Base-by-base conservation (phyloP, 2,797 vertebrate species). In the Siniperca obscura region DNA sequence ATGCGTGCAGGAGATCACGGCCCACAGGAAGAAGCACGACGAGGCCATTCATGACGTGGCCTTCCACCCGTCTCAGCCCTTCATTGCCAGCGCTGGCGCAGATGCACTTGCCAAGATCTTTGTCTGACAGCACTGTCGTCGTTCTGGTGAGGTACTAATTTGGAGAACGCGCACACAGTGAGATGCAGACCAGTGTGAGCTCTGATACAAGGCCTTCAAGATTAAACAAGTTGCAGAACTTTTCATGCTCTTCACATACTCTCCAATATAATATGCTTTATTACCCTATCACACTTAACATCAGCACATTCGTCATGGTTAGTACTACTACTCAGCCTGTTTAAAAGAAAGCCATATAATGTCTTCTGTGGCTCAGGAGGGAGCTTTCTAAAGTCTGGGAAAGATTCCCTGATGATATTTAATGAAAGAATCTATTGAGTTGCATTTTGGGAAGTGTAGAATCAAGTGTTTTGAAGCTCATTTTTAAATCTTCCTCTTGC, bases 41-140 rank as follows among this genome's bases (percentile, higher is more conserved):
- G 97, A 98, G 94, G 97, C 97, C 90, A 97, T 98, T 83, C 97
- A 97, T 2, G 97, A 97, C 0, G 96, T 97, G 70, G 95, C 97
- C 90, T 98, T 97, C 93, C 97, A 98, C 89, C 94, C 96, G 30
- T 96, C 96, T 52, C 97, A 97, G 94, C 96, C 97, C 68, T 97
- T 97, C 84, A 97, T 97, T 0, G 97, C 96, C 92, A 97, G 97
- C 4, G 97, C 96, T 0, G 97, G 97, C 3, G 97, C 97, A 2
- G 97, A 98, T 0, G 97, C 96, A 87, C 96, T 98, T 36, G 97
- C 97, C 93, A 98, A 98, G 94, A 97, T 98, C 92, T 98, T 98
- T 64, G 96, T 97, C 91, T 98, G 96, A 97, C 77, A 68, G 59
- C 57, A 30, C 70, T 68, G 55, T 72, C 6, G n/a, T 84, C 62